Base-by-base conservation (phyloP, 1,140 invertebrate species). In the Eciton burchellii region DNA sequence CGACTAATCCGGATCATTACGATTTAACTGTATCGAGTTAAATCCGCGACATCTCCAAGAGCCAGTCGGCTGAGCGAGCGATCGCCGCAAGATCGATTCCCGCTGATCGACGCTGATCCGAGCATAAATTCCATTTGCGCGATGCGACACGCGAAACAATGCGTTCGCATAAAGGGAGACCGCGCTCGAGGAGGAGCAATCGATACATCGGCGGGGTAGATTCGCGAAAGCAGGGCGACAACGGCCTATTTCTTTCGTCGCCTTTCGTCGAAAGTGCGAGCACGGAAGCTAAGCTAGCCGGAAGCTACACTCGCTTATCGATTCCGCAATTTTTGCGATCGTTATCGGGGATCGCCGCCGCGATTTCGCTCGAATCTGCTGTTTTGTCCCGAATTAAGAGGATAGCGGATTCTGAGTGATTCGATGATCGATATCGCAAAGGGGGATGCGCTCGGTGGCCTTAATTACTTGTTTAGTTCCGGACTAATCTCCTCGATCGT, bases 91-190 rank as follows among this genome's bases (percentile, higher is more conserved):
- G 21, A 83, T 74, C 70, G 56, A 81, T 68, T 59, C 56, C 63
- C 66, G 45, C n/a, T n/a, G 45, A 52, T 19, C 43, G 82, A 12
- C 49, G 24, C 21, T 79, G 59, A 59, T 54, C 16, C 68, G 70
- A 86, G 84, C 81, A 84, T 54, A 81, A 86, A 86, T 86, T 84
- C 47, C 49, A 57, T 72, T 84, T 56, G 24, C 63, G 57, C 49
- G 56, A 70, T n/a, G 62, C 72, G 81, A 49, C 77, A 62, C 49
- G 43, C 47, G 82, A 84, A 81, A 84, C 82, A 84, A 86, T 84
- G 62, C 73, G 62, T 56, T 85, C 71, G 71, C 72, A 21, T 77
- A 57, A 52, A 85, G 56, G 43, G 12, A 57, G 26, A 60, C 56
- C 45, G 59, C 72, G 77, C 72, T 68, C 71, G 60, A 52, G 54